phyloP scores from a whole-genome alignment of 2,113 vertebrate genomes.

The Tenebrosternarchus preto region DNA sequence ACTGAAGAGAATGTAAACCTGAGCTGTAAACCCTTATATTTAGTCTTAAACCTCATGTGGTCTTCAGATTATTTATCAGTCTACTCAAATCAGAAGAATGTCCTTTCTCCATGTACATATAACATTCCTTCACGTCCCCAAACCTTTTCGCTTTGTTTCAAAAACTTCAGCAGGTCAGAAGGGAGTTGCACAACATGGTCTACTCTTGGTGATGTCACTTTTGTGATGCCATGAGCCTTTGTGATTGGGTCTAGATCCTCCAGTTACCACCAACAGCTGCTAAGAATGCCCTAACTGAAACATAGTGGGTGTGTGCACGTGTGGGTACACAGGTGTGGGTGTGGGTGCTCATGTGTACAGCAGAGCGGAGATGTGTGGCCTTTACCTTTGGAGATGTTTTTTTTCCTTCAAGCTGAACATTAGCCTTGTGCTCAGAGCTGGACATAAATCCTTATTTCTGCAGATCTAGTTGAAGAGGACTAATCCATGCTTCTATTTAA shows the following conservation, averaged over 20 bases:
- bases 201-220: too few relatives aligned
- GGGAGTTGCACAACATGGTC: too few relatives aligned
- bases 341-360: constrained; percentile 18
- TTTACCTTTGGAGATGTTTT: not conserved
- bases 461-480: constrained; percentile 13
- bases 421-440: constrained; percentile 59
- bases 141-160: not conserved
- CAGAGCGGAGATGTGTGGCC: constrained; percentile 43
- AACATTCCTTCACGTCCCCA: not conserved
- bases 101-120: not conserved
- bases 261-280: not conserved
- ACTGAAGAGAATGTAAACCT: constrained; percentile 31
- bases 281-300: too few relatives aligned
- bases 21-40: not conserved
- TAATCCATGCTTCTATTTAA: constrained; percentile 51
- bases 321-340: constrained; percentile 3
- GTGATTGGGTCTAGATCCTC: not conserved
- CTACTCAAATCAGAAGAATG: not conserved
- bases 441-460: not conserved
- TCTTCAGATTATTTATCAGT: constrained; percentile 17
- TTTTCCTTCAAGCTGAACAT: constrained; percentile 40
- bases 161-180: too few relatives aligned
- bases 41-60: not conserved
- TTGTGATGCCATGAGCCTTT: too few relatives aligned
- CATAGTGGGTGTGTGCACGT: constrained; percentile 16